Percentiles rank a stretch among this genome's conserved stretches.
Conservation (phyloP, 2,113 vertebrate genomes). For the Drymodes brunneopygia region DNA sequence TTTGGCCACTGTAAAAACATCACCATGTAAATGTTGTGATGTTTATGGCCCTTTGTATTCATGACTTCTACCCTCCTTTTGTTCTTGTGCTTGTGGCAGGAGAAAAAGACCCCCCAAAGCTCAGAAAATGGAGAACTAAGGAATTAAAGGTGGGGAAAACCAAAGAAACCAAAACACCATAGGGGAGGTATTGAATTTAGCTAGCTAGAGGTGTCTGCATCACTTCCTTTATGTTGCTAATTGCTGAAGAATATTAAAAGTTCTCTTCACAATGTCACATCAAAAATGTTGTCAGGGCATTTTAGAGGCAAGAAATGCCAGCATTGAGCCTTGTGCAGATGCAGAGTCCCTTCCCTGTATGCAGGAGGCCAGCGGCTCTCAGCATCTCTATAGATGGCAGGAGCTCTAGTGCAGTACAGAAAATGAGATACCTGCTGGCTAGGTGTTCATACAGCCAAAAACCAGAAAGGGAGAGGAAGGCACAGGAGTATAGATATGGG, state of each 20-base stretch:
- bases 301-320: neutral
- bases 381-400: neutral
- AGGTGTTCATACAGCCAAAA: neutral
- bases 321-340: neutral
- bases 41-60: neutral
- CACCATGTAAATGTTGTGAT: neutral
- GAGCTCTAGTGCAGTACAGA: neutral
- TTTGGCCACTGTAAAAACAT: neutral
- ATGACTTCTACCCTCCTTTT: neutral
- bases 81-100: neutral
- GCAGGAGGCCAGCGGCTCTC: accelerated
- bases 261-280: neutral
- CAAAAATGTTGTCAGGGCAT: neutral
- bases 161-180: neutral
- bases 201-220: neutral
- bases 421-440: neutral
- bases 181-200: neutral
- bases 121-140: neutral
- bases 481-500: neutral
- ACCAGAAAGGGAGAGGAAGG: neutral
- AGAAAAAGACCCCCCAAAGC: accelerated
- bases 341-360: neutral
- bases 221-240: neutral
- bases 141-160: neutral
- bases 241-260: neutral